Evolutionary conservation across 1,140 invertebrate genomes (phyloP), one percentile per base, ranked within the genome.

Genomic region (Aphidius gifuensis): DNA sequence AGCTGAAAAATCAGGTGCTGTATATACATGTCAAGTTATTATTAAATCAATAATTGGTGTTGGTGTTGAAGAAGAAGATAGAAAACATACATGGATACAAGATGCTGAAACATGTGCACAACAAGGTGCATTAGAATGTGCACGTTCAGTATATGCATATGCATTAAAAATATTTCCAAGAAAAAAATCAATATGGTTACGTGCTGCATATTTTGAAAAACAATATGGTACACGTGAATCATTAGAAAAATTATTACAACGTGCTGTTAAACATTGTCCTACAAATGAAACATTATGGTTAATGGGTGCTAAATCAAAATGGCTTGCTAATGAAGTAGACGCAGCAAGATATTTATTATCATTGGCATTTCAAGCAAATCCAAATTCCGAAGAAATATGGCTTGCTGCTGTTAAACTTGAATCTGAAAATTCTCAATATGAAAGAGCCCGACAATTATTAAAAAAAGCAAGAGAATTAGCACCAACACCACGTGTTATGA

Each of bases 341-440:
- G 93, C 93, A 6, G 95, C 96, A 0, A 83, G 96, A 80, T 92
- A 92, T 56, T 98, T 98, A 72, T 81, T 96, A 6, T 92, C 92
- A 0, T 74, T 94, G 5, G 94, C 94, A 59, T 96, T 96, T 76
- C 91, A 96, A 83, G 94, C 96, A 0, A 99, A 99, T 85, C 96
- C 97, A 1, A 99, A 99, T 82, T 98, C 94, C 3, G 97, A 99
- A 81, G 96, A 99, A 79, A 99, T 99, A 83, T 99, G 97, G 97
- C 85, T 99, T 72, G 98, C 98, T 66, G 98, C 98, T 48, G 97
- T 99, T 1, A 99, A 99, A 79, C 78, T 99, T 44, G 98, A 99
- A 80, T 97, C 93, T 39, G 97, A 99, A 82, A 99, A 99, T 80
- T 90, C 92, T 42, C 96, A 99, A 81, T 98, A 96, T 76, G 94